phyloP scores from a whole-genome alignment of 2,113 vertebrate species.

The Macrotis lagotis region DNA sequence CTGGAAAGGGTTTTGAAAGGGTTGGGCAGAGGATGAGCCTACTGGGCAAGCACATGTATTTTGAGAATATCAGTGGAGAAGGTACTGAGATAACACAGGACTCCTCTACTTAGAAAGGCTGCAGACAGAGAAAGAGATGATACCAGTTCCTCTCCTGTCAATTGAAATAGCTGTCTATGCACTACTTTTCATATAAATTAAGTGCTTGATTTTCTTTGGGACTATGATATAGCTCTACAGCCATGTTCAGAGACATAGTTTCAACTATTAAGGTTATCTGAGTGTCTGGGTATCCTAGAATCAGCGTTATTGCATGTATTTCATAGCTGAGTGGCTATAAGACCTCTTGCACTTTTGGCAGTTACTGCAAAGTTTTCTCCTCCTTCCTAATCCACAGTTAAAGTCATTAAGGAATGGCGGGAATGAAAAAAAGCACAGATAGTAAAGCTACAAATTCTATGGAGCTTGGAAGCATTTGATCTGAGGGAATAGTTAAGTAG shows the following conservation, averaged over 20 bases:
- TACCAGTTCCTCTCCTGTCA: background rate
- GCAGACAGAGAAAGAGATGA: constrained; percentile 2
- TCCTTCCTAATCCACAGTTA: background rate
- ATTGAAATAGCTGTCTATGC: background rate
- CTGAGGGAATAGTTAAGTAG: background rate
- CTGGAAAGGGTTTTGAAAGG: background rate
- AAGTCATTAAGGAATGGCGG: background rate
- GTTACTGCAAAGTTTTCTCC: background rate
- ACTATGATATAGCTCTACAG: background rate
- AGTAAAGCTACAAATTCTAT: background rate
- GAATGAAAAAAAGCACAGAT: background rate
- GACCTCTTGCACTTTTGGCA: background rate
- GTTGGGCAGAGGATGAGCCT: background rate
- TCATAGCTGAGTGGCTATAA: background rate
- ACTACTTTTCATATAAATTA: background rate
- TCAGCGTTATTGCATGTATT: background rate
- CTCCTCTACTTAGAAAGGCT: background rate
- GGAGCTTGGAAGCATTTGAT: background rate
- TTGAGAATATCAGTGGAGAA: background rate
- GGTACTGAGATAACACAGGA: background rate
- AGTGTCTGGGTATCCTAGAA: background rate
- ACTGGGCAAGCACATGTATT: background rate
- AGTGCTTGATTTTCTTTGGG: background rate
- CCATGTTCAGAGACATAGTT: background rate
- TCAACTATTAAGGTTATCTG: background rate